Evolutionary conservation across 2,888 invertebrate genomes (phyloP), one percentile per base, ranked within the genome.

Genomic region (Cylindroiulus punctatus): DNA sequence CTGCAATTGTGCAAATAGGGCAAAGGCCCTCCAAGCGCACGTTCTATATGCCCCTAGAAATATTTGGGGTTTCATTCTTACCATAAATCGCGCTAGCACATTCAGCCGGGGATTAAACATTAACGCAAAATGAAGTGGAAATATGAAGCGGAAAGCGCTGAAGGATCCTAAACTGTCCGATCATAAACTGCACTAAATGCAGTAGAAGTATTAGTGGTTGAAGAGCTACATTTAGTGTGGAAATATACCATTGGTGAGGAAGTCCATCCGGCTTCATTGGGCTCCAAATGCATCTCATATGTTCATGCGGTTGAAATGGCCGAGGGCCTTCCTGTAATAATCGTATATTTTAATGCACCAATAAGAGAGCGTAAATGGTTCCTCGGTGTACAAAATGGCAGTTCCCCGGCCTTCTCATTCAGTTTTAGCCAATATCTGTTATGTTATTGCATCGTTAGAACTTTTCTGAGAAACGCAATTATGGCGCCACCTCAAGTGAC

Each of bases 341-440:
- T 26, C 65, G 65, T 65, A 65, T 30, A 65, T 26, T 65, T 65
- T 65, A 65, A 65, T 65, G 26, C 65, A 26, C 26, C 65, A 65
- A 65, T 65, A 65, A 65, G 10, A 26, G 8, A 65, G 65, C 26
- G n/a, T 65, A 65, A 65, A 65, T 26, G 14, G 26, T 26, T 4
- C 65, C 65, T 65, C 26, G 65, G 65, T 26, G 65, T 65, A 65
- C 65, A 65, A 65, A 65, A 65, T 26, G 65, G 26, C 14, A 1
- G 26, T 65, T 65, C 26, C 26, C 65, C n/a, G 65, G 26, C 30
- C 7, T 65, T 26, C 65, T 7, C 57, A 65, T 65, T 7, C 26
- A 65, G 65, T 65, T 65, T 12, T 26, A 26, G n/a, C 26, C 26
- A 65, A 65, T 65, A 65, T 26, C 65, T 57, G 12, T n/a, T 26